Evolutionary conservation across 2,797 vertebrate genomes (phyloP), one percentile per base, ranked within the genome.

Genomic region (Hypotaenidia okinawae): DNA sequence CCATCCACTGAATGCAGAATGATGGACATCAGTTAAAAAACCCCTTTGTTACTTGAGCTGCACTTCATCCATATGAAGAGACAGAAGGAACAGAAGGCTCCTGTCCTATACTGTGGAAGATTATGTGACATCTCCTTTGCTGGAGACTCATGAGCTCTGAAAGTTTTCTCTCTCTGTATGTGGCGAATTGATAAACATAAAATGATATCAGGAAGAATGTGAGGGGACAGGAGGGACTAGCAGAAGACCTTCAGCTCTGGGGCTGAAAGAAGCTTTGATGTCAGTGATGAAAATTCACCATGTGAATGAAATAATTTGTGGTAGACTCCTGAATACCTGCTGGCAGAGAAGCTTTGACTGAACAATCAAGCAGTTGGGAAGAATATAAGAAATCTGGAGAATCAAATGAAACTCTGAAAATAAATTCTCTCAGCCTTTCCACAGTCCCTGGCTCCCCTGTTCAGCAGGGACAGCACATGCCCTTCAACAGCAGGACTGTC

Each of bases 21-120:
- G 21, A 27, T 9, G 15, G 47, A 10, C 18, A 37, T 33, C 11
- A 39, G 16, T 55, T 27, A 18, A 57, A 86, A 80, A 85, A 51
- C 11, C 0, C 2, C 2, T 89, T 41, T 45, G 35, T 32, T 57
- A 41, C 18, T 62, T 63, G 55, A 94, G 57, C 28, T 81, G 41
- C 45, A n/a, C 32, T 81, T 87, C 43, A 41, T 37, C 33, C 51
- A 10, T 16, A 11, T 15, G 45, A 69, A 75, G 58, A 81, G 43
- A n/a, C 10, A 81, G 82, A 72, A 45, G 39, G 12, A 68, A 4
- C 24, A 51, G 43, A 72, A 28, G 13, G 25, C 69, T 89, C 61
- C 39, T 18, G 17, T 13, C 66, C 51, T 41, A 10, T 5, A 1
- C 17, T 6, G 0, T 2, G 18, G 33, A 33, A 82, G 49, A 52